Base-by-base conservation (phyloP, 2,888 invertebrate genomes). In the Zhuqinia jingwanae region DNA sequence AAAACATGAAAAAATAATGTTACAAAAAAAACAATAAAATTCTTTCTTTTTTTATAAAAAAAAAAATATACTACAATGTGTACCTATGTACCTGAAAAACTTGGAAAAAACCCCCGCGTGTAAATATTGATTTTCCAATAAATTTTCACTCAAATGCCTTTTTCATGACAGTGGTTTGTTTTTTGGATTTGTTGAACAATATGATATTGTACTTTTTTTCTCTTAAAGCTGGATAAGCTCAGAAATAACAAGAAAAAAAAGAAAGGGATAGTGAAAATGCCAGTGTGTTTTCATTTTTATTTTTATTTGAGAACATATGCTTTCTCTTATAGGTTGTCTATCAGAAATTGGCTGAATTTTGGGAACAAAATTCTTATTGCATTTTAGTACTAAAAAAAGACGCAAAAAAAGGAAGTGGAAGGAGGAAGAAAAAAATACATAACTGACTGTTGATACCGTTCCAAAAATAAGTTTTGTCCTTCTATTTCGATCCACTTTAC, bases 121-220 rank as follows among this genome's bases (percentile, higher is more conserved):
- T 56, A 53, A 81, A 73, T 81, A 81, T 81, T 81, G 81, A 81
- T 81, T 81, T 81, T 70, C 56, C 58, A 70, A 81, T 81, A 81
- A 81, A 81, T 81, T 81, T 81, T 70, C 81, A 81, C 81, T 81
- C 73, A 81, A 58, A 58, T 58, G 58, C 81, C 58, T 70, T 81
- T 45, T 50, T 63, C 50, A 36, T 30, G 27, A 6, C 42, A 11
- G 36, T 36, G 36, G 36, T 36, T 36, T 36, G 42, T 42, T 20
- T 36, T 25, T 2, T 8, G 11, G 22, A 58, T 20, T n/a, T 53
- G 25, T 25, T 53, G 75, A 65, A 65, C 65, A 36, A 17, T 36
- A 65, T 30, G 36, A 17, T 10, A 17, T 30, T 10, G n/a, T 63
- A 30, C 20, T 36, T 36, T 65, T 10, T 50, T 36, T n/a, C n/a